These are phyloP conservation scores for Lanistes nyassanus DNA, from an alignment of 1,140 invertebrate genomes.

Conservation along the genomic window DNA sequence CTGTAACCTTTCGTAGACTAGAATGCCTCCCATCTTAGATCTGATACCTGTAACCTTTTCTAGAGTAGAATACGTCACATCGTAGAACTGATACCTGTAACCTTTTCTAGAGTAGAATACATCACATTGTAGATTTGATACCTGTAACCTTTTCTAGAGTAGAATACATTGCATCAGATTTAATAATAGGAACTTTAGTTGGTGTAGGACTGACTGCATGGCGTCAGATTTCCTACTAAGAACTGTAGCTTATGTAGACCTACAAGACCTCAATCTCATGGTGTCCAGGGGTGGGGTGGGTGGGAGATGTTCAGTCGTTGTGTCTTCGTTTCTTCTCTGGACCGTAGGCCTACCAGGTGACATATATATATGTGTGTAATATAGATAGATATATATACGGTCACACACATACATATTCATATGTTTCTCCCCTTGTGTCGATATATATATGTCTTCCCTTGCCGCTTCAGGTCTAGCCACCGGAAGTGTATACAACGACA, in stretches of 20 bases:
- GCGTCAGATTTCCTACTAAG: not conserved
- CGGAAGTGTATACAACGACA: constrained; percentile 72
- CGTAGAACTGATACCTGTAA: no score
- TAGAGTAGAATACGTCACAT: no score
- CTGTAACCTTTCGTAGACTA: not conserved
- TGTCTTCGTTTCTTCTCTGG: not conserved
- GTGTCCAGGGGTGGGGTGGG: no score
- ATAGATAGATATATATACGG: no score
- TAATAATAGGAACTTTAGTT: no score
- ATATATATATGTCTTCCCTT: not conserved
- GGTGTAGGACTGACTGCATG: no score
- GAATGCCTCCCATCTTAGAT: not conserved
- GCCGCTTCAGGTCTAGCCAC: constrained; percentile 69
- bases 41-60: not conserved
- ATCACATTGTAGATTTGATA: no score
- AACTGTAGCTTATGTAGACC: not conserved
- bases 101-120: not conserved
- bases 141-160: not conserved
- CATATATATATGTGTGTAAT: no score
- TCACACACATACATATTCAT: not conserved
- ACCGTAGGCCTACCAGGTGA: not conserved
- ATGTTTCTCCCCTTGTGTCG: not conserved
- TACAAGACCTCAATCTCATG: not conserved
- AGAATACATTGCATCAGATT: no score
- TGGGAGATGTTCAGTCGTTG: no score